Base-by-base conservation (phyloP, 2,113 vertebrate species). In the Pavo muticus region DNA sequence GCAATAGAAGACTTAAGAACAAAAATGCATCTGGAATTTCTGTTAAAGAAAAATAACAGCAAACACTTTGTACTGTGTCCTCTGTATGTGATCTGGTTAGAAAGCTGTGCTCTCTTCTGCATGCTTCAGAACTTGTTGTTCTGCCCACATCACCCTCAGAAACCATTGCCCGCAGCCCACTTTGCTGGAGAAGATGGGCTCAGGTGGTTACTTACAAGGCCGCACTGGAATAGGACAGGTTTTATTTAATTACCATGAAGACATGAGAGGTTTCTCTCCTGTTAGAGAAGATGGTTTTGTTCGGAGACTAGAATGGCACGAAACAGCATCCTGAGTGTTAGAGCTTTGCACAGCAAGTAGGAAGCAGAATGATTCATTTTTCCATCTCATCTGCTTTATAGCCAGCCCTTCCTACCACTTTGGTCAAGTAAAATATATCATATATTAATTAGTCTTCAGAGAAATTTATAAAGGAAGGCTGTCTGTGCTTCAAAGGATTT, bases 401-500 rank as follows among this genome's bases (percentile, higher is more conserved):
- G 75, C 60, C 61, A 42, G 37, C 56, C 23, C 52, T 75, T 91
- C 47, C 71, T 82, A 64, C 48, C 71, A 47, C 81, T 89, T 80
- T 35, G 77, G 84, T 77, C 74, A 85, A 82, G 57, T 79, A 27
- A 84, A 87, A 91, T 54, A 21, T 30, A 47, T 72, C 73, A 63
- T 67, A 71, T 27, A 4, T 83, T 93, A 80, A 71, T 85, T 85
- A 94, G 84, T 85, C 86, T 80, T 80, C 37, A 92, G 91, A 44
- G n/a, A 87, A 95, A 67, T 56, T 72, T 83, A 59, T 65, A 87
- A 92, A 89, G 84, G 37, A 70, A 89, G 87, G 50, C 50, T 90
- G 63, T 71, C 60, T 85, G 35, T 82, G 68, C 84, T 91, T 96
- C 88, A 92, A 61, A 93, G 78, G 45, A 29, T 59, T 92, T 94